Conservation (phyloP, 1,140 invertebrate species). For the Neoseiulus cucumeris region DNA sequence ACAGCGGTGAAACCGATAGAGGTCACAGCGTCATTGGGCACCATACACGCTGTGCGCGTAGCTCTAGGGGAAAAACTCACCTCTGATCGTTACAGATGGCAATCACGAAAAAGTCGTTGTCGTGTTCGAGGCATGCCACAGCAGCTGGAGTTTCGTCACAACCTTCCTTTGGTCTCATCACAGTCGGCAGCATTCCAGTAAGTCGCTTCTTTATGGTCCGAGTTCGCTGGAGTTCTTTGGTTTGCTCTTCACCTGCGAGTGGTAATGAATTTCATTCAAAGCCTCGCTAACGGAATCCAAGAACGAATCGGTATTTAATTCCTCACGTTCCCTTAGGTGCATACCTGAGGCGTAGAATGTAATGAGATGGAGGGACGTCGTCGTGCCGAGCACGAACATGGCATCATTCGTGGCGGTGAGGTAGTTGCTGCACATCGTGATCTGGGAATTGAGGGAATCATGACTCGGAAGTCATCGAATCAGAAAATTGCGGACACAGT, state of each 20-base stretch:
- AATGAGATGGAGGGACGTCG: background rate
- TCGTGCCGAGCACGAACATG: background rate
- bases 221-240: slow-evolving; percentile 2
- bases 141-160: background rate
- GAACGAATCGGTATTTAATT: no score
- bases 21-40: background rate
- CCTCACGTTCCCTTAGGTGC: no score
- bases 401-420: background rate
- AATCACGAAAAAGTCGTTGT: background rate
- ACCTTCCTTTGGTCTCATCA: background rate
- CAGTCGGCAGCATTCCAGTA: background rate
- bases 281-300: no score
- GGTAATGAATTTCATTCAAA: no score
- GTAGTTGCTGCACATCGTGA: slow-evolving; percentile 7
- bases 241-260: background rate
- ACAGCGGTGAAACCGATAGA: background rate
- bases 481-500: no score
- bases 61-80: background rate
- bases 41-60: background rate
- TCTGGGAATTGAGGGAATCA: background rate
- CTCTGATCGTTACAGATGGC: background rate
- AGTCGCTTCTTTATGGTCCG: background rate
- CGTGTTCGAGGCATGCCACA: background rate
- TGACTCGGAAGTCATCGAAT: background rate
- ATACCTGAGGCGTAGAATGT: background rate